These are phyloP conservation scores for Stegostoma tigrinum DNA, from an alignment of 2,113 vertebrate species.

Conservation along the genomic window DNA sequence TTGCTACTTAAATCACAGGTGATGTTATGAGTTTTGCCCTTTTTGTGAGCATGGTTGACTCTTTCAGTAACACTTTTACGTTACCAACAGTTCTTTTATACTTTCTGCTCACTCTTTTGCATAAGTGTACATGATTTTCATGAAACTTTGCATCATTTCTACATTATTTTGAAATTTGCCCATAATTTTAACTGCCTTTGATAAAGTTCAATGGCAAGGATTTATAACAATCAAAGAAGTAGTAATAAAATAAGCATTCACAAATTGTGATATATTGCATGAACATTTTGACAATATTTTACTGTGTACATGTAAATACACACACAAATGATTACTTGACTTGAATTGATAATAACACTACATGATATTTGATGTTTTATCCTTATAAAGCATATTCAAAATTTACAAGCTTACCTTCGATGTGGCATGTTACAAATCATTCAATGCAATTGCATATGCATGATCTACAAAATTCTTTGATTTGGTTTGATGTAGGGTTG, in stretches of 20 bases:
- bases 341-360: neutral
- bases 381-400: neutral
- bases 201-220: neutral
- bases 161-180: conserved; percentile 4
- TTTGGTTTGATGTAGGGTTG: neutral
- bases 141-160: neutral
- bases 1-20: neutral
- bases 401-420: neutral
- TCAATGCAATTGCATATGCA: neutral
- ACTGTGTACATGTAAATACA: neutral
- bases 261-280: neutral
- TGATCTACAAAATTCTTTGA: neutral
- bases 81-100: neutral
- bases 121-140: neutral
- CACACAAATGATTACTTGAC: no score
- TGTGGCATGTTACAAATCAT: neutral
- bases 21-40: neutral
- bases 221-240: neutral
- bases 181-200: no score
- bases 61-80: neutral
- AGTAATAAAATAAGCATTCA: neutral
- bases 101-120: neutral
- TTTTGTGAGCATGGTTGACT: neutral
- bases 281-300: neutral
- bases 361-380: neutral